phyloP scores from a whole-genome alignment of 2,797 vertebrate genomes.

The Pipistrellus pipistrellus region DNA sequence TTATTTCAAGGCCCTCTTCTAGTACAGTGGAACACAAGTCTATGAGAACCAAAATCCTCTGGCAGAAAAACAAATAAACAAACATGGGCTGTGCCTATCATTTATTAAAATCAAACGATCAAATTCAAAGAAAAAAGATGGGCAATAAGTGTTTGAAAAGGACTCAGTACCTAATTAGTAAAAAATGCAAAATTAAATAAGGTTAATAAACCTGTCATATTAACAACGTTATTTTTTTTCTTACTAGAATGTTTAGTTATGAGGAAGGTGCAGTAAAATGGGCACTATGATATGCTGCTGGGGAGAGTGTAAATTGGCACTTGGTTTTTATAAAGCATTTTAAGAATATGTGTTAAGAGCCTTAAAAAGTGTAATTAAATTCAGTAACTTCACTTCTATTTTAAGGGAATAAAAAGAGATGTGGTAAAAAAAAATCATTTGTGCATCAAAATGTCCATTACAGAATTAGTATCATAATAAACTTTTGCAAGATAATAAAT shows the following conservation, averaged over 20 bases:
- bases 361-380: constrained; percentile 31
- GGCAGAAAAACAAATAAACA: not conserved
- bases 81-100: not conserved
- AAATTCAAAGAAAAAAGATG: constrained; percentile 29
- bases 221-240: not conserved
- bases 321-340: constrained; percentile 34
- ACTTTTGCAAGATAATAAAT: constrained; percentile 1
- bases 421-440: constrained; percentile 10
- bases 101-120: constrained; percentile 4
- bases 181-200: constrained; percentile 59
- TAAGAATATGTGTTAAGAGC: not conserved
- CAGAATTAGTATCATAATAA: constrained; percentile 51
- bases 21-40: not conserved
- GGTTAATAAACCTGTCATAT: constrained; percentile 29
- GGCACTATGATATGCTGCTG: not conserved
- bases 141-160: not conserved
- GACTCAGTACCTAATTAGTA: not conserved
- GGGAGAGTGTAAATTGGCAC: constrained; percentile 7
- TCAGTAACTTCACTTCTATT: constrained; percentile 2
- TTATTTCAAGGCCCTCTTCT: constrained; percentile 41
- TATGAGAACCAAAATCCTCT: not conserved
- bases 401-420: constrained; percentile 9
- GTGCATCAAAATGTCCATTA: constrained; percentile 29
- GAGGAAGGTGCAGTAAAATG: not conserved
- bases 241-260: not conserved